Evolutionary conservation across 2,797 vertebrate genomes (phyloP), one percentile per base, ranked within the genome.

Genomic region (Moxostoma hubbsi): DNA sequence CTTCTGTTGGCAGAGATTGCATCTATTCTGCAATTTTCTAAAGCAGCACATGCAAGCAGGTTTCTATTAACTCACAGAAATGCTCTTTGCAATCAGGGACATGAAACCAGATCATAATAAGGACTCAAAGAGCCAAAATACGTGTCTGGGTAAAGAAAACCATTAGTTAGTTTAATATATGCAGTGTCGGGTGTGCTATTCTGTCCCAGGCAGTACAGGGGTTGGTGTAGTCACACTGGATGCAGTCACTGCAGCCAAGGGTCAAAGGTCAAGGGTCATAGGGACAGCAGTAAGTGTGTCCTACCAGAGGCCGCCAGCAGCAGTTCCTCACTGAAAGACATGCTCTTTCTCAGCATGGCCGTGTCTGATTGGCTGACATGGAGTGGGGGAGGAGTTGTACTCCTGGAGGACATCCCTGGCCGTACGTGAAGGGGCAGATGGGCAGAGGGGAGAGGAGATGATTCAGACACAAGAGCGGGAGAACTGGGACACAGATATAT

Each of bases 261-360:
- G 36, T 55, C 10, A 47, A 64, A 54, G 47, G 69, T 18, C 57
- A 47, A 71, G 18, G 47, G 66, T 18, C 57, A 75, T 50, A 12
- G 51, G 18, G 36, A 36, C 36, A 36, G 36, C 36, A 36, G 36
- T 36, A 4, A 36, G 90, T 89, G 94, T 91, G 94, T 96, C 97
- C 95, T 99, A 99, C 97, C 98, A 82, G 96, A 96, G 93, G 93
- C 93, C 92, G 94, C 95, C 95, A 96, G 95, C 93, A 98, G 94
- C 92, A 99, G 93, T 93, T 97, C 95, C 94, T 97, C 97, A 87
- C 92, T 97, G 96, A 98, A 98, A 92, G 97, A 99, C 93, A 98
- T 95, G 82, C 95, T 96, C 94, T 97, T 98, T 96, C 97, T 97
- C 95, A 98, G 95, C 91, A 95, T 92, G 90, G 93, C 90, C 84